Conservation (phyloP, 2,797 vertebrate genomes). For the Muscicapa comitata region DNA sequence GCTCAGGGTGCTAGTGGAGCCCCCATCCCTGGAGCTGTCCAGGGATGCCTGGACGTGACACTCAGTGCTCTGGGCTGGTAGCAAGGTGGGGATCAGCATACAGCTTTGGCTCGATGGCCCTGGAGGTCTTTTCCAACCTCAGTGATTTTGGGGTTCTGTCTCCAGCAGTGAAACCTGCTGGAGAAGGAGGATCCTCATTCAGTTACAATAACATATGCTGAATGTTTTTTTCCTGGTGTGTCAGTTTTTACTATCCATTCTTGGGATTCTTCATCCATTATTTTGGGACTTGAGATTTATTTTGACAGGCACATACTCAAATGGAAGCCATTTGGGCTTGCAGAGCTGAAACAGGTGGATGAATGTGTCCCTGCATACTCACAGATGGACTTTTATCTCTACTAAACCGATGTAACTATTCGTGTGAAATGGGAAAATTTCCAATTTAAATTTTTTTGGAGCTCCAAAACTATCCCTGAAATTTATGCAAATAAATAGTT, state of each 20-base stretch:
- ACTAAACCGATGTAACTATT: neutral
- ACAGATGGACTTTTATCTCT: neutral
- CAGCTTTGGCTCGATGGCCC: neutral
- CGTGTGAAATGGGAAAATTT: neutral
- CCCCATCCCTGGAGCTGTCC: neutral
- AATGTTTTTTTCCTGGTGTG: neutral
- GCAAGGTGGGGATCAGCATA: neutral
- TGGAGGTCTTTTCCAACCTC: neutral
- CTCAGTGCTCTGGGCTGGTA: neutral
- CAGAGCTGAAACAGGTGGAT: neutral
- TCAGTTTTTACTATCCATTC: neutral
- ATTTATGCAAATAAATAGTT: neutral
- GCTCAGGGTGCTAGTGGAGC: neutral
- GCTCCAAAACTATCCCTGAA: neutral
- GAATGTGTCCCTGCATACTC: neutral
- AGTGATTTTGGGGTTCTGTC: neutral
- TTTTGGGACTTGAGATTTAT: neutral
- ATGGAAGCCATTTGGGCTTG: neutral
- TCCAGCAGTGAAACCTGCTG: neutral
- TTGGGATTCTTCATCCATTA: neutral
- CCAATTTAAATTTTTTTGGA: neutral
- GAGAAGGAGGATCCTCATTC: neutral
- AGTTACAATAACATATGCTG: neutral
- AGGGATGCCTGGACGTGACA: neutral
- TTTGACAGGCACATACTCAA: neutral